These are phyloP conservation scores for Euphydryas editha DNA, from an alignment of 2,888 invertebrate genomes.

Conservation along the genomic window DNA sequence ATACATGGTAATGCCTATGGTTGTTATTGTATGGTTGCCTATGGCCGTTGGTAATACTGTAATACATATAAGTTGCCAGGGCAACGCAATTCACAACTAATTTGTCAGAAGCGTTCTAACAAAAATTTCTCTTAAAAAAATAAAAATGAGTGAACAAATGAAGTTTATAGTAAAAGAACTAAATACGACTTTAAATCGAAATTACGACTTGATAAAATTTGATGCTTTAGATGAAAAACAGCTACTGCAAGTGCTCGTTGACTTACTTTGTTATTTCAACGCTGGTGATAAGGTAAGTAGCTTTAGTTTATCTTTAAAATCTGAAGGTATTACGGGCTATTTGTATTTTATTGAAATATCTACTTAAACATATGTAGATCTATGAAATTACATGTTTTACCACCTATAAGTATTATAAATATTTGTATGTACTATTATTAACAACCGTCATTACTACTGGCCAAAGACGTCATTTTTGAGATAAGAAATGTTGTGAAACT, in stretches of 20 bases:
- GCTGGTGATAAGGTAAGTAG: constrained; percentile 84
- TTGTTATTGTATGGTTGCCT: too few species aligned
- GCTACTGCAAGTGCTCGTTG: constrained; percentile 89
- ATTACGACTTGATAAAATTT: constrained; percentile 92
- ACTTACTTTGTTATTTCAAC: constrained; percentile 89
- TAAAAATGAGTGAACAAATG: constrained; percentile 85
- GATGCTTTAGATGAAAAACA: constrained; percentile 90
- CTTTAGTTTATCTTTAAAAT: not conserved
- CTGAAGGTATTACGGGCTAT: not conserved
- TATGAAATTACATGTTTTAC: too few species aligned
- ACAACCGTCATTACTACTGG: too few species aligned
- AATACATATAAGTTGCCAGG: not conserved
- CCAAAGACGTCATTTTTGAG: too few species aligned
- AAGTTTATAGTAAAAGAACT: constrained; percentile 89
- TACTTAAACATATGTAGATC: too few species aligned
- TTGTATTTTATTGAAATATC: too few species aligned
- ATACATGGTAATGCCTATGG: too few species aligned
- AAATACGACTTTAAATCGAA: constrained; percentile 88
- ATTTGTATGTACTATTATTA: too few species aligned
- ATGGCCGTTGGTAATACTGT: too few species aligned
- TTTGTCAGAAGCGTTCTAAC: not conserved
- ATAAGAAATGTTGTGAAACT: too few species aligned
- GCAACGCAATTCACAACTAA: constrained; percentile 10
- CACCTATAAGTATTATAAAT: too few species aligned
- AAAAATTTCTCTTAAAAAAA: not conserved